Evolutionary conservation across 2,888 invertebrate genomes (phyloP), one percentile per base, ranked within the genome.

Genomic region (Harpagoxenus sublaevis): DNA sequence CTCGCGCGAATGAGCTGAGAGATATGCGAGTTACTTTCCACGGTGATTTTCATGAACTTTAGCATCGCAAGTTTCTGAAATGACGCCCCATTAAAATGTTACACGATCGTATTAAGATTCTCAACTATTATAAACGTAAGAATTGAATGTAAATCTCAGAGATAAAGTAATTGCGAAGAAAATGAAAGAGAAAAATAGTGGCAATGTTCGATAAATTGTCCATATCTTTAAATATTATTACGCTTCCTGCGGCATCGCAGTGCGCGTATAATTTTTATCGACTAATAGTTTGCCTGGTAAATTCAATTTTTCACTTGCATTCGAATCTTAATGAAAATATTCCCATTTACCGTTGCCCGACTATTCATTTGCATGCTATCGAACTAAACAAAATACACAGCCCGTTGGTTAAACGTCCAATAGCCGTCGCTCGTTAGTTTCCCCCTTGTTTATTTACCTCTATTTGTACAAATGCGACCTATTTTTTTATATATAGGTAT

Each of bases 301-400:
- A 73, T 81, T 71, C 12, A 71, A 73, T 73, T 81, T 81, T 81
- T 71, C 48, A 42, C 55, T 68, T 31, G 45, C 55, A 39, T 35
- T 48, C 60, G 8, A 60, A 48, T 73, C 73, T 71, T 81, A 81
- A 81, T 81, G 79, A 81, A 81, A 81, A 60, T 73, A 73, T 51
- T 48, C 45, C 57, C 73, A 39, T 73, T 60, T 73, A 60, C 45
- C 39, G 39, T 71, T 39, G 60, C 48, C 23, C 35, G 39, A 45
- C 68, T 66, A 78, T 66, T 78, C 70, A 57, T 60, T 81, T 81
- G 60, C 73, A 81, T 65, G 79, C 73, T 71, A 81, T 81, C 79
- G 48, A 73, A 81, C 73, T 60, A 60, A 81, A 81, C 73, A 81
- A 81, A 81, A 81, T 60, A 81, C 73, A 81, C 73, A 81, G 28